phyloP scores from a whole-genome alignment of 2,888 invertebrate genomes.

The Dryocosmus kuriphilus region DNA sequence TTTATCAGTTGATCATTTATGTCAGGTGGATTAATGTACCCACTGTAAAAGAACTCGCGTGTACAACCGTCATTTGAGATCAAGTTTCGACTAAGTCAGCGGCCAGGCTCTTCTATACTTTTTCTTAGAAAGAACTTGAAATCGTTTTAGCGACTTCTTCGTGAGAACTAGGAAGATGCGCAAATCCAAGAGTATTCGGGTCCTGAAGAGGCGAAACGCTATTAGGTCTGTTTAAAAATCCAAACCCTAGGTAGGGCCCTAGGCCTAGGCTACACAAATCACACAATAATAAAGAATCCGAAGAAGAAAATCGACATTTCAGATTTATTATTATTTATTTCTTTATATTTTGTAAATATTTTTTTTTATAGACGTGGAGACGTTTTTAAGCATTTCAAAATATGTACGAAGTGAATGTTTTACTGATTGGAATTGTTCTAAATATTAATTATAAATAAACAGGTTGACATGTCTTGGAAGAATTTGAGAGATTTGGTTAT shows the following conservation, averaged over 20 bases:
- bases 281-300: constrained; percentile 52
- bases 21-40: constrained; percentile 23
- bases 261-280: constrained; percentile 5
- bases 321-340: background rate
- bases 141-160: constrained; percentile 69
- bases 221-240: constrained; percentile 74
- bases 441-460: no score
- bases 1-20: constrained; percentile 19
- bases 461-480: no score
- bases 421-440: no score
- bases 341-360: no score
- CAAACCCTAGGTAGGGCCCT: constrained; percentile 30
- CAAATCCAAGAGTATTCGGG: constrained; percentile 66
- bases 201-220: constrained; percentile 72
- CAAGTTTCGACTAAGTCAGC: constrained; percentile 34
- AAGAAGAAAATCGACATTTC: constrained; percentile 37
- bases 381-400: no score
- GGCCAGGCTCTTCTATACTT: constrained; percentile 15
- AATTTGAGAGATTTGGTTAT: no score
- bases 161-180: constrained; percentile 59
- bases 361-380: no score
- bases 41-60: constrained; percentile 28
- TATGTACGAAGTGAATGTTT: no score
- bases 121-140: constrained; percentile 41
- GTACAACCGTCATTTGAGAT: constrained; percentile 18